phyloP scores from a whole-genome alignment of 1,140 invertebrate species.

The Saccostrea glomerata region DNA sequence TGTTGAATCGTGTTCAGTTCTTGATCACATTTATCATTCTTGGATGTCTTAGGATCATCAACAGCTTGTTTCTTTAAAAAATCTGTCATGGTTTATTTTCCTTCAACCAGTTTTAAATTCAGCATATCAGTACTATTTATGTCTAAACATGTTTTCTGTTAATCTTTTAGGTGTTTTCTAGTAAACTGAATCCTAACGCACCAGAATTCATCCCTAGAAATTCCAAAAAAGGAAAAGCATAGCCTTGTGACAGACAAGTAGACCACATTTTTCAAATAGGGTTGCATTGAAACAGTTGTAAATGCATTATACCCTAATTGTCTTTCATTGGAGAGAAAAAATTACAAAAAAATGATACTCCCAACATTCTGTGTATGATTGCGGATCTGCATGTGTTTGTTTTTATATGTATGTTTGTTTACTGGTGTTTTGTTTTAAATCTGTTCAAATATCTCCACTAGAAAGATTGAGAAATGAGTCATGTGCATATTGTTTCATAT shows the following conservation, averaged over 20 bases:
- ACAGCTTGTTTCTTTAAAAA: no score
- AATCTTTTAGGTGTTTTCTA: not conserved
- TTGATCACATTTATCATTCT: no score
- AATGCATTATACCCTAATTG: conserved; percentile 3
- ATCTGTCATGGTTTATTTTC: no score
- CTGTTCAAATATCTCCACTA: not conserved
- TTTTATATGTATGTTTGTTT: not conserved
- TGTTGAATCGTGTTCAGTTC: no score
- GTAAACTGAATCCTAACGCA: not conserved
- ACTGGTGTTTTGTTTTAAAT: not conserved
- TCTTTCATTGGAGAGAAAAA: conserved; percentile 21
- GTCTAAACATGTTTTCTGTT: not conserved
- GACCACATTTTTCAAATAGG: not conserved
- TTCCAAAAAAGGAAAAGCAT: conserved; percentile 3
- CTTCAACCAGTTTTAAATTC: no score
- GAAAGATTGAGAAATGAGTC: not conserved
- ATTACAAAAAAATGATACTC: conserved; percentile 12
- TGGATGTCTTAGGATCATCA: no score
- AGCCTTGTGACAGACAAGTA: not conserved
- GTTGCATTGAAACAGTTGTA: not conserved
- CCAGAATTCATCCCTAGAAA: conserved; percentile 13
- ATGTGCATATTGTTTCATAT: not conserved
- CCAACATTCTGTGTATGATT: conserved; percentile 5
- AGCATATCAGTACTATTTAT: no score
- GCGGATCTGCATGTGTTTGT: not conserved